phyloP scores from a whole-genome alignment of 2,888 invertebrate species.

The Drosophila longiperda region DNA sequence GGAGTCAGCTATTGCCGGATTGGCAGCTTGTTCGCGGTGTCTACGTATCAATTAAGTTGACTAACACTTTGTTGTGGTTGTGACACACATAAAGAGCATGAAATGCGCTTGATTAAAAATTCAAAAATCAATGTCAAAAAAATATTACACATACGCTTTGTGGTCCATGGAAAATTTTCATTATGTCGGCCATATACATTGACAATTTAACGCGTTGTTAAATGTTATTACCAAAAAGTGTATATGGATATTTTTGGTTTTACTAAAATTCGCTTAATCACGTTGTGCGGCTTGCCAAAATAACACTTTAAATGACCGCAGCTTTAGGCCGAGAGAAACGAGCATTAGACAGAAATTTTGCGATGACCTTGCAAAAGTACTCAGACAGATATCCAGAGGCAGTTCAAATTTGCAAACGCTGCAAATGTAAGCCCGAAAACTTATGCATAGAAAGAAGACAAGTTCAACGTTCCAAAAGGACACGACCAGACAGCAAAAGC shows the following conservation, averaged over 20 bases:
- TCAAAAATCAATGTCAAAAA: background rate
- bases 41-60: slow-evolving; percentile 72
- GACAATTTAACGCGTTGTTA: slow-evolving; percentile 45
- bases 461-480: slow-evolving; percentile 74
- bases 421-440: slow-evolving; percentile 48
- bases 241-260: slow-evolving; percentile 15
- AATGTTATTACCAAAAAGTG: slow-evolving; percentile 18
- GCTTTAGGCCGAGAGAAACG: slow-evolving; percentile 7
- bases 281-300: slow-evolving; percentile 52
- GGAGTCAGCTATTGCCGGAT: slow-evolving; percentile 2
- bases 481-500: slow-evolving; percentile 65
- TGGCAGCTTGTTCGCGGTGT: slow-evolving; percentile 42
- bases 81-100: slow-evolving; percentile 14
- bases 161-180: slow-evolving; percentile 10
- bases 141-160: slow-evolving; percentile 33
- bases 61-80: slow-evolving; percentile 71
- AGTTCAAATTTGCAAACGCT: slow-evolving; percentile 56
- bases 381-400: slow-evolving; percentile 54
- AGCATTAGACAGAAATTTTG: slow-evolving; percentile 1
- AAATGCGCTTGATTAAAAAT: slow-evolving; percentile 32
- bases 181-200: slow-evolving; percentile 55
- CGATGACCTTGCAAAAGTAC: slow-evolving; percentile 67
- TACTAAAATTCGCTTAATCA: slow-evolving; percentile 51
- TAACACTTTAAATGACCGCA: slow-evolving; percentile 30
- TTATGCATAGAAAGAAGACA: slow-evolving; percentile 51